Percentiles rank a stretch among this genome's conserved stretches.
phyloP scores from a whole-genome alignment of 2,888 invertebrate species.

The Apamea crenata region DNA sequence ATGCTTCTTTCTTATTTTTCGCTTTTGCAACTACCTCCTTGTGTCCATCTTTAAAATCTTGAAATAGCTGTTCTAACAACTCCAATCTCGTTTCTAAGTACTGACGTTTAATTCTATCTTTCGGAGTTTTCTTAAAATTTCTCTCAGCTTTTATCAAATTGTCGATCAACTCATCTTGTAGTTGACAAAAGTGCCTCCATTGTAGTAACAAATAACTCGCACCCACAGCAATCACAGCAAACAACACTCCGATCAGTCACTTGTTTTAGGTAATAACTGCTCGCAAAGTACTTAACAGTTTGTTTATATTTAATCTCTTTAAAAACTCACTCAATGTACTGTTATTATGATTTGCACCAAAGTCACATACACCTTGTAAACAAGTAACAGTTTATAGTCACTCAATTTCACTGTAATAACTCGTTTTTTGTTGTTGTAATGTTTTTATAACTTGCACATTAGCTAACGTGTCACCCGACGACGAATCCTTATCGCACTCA shows the following conservation, averaged over 20 bases:
- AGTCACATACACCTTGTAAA: background rate
- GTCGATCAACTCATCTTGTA: background rate
- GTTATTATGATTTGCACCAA: background rate
- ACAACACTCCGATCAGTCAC: no score
- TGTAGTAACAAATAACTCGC: background rate
- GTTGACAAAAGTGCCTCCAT: no score
- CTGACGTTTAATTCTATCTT: no score
- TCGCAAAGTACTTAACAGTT: background rate
- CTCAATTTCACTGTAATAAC: background rate
- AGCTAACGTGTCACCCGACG: background rate
- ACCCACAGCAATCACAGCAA: background rate
- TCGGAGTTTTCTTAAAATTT: no score
- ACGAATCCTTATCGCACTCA: no score
- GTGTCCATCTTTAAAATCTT: no score
- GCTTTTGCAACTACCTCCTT: no score
- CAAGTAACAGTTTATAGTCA: constrained; percentile 3
- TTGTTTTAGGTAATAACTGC: background rate
- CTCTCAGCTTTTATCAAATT: background rate
- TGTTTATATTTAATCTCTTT: background rate
- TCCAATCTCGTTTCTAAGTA: no score
- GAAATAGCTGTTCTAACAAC: no score
- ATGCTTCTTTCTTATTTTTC: no score
- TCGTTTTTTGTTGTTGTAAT: background rate
- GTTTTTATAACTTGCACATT: background rate
- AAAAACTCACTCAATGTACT: background rate